These are phyloP conservation scores for Antheraea assamensis DNA, from an alignment of 2,888 invertebrate species.

Conservation along the genomic window DNA sequence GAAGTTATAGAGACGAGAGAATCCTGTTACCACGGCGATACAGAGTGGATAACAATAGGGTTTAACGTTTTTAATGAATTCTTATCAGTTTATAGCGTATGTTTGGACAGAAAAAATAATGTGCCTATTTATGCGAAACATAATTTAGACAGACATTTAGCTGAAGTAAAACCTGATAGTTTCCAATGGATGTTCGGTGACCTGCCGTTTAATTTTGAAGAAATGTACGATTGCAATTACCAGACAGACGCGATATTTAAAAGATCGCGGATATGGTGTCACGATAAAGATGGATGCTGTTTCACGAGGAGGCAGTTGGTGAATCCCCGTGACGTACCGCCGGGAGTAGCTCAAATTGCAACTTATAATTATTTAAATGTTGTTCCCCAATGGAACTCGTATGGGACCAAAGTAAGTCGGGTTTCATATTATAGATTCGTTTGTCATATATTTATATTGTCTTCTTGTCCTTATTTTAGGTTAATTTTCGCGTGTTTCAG, in stretches of 20 bases:
- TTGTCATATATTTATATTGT: background rate
- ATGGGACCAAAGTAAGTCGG: conserved; percentile 44
- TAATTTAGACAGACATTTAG: conserved; percentile 31
- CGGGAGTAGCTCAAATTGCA: conserved; percentile 48
- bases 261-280: conserved; percentile 33
- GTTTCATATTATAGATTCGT: background rate
- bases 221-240: conserved; percentile 43
- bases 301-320: conserved; percentile 55
- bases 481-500: background rate
- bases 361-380: conserved; percentile 53
- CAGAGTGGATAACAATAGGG: conserved; percentile 44
- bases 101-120: conserved; percentile 41
- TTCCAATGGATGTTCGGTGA: conserved; percentile 38
- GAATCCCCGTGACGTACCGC: conserved; percentile 46
- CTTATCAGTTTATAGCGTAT: conserved; percentile 48
- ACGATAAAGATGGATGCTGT: conserved; percentile 45
- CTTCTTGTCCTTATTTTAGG: background rate
- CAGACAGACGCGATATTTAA: conserved; percentile 39
- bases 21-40: conserved; percentile 35
- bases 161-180: conserved; percentile 27
- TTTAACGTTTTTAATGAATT: conserved; percentile 32
- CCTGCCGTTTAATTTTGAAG: conserved; percentile 37
- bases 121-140: conserved; percentile 47
- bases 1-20: conserved; percentile 29
- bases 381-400: conserved; percentile 61